A percentile compares a stretch with the other conserved stretches of the same genome.
Conservation (phyloP, 2,113 vertebrate species). For the Indri indri region DNA sequence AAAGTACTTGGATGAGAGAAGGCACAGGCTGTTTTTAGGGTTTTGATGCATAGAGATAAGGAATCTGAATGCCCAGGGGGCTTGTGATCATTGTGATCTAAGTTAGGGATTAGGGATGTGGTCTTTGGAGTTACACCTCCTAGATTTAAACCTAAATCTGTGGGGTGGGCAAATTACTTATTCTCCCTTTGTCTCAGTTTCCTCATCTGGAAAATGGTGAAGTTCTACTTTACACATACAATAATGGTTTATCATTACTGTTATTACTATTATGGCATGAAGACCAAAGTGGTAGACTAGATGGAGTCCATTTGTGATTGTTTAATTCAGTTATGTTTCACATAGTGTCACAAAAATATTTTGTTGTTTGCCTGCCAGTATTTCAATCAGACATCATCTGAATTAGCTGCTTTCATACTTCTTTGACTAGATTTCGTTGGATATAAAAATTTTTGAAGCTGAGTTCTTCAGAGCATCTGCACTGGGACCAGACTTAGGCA, state of each 20-base stretch:
- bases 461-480: background rate
- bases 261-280: background rate
- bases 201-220: background rate
- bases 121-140: background rate
- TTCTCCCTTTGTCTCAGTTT: background rate
- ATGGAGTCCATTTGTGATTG: background rate
- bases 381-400: background rate
- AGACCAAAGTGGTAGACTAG: background rate
- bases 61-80: accelerated
- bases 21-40: accelerated
- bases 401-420: background rate
- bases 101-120: background rate
- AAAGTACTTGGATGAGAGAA: background rate
- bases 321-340: background rate
- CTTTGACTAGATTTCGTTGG: background rate
- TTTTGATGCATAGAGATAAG: background rate
- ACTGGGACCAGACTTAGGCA: background rate
- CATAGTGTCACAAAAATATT: background rate
- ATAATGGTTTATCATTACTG: background rate
- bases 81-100: background rate
- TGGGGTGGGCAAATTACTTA: background rate
- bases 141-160: background rate
- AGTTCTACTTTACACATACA: background rate
- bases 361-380: background rate
- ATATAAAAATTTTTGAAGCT: background rate